Conservation (phyloP, 2,888 invertebrate species). For the Hanleya hanleyi region DNA sequence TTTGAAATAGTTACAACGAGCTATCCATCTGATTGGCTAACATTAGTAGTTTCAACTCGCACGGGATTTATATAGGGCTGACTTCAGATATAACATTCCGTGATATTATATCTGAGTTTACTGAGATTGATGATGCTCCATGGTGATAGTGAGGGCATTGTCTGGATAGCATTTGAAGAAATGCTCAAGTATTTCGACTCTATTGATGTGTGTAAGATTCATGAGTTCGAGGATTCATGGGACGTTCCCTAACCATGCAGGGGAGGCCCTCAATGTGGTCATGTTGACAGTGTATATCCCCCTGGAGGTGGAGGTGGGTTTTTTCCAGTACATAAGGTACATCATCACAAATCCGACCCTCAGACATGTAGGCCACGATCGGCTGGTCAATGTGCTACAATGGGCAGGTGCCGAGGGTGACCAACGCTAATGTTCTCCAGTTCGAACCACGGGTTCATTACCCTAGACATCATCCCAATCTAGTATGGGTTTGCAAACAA, state of each 20-base stretch:
- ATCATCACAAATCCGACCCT: background rate
- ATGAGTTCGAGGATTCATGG: slow-evolving; percentile 87
- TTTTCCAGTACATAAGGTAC: slow-evolving; percentile 82
- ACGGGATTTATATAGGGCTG: too few relatives aligned
- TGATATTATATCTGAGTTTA: too few relatives aligned
- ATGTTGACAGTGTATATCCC: slow-evolving; percentile 93
- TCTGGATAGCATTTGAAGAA: slow-evolving; percentile 98
- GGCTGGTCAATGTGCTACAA: too few relatives aligned
- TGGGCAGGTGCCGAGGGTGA: too few relatives aligned
- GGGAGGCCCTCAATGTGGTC: slow-evolving; percentile 81
- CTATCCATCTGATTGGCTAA: too few relatives aligned
- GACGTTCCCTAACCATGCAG: slow-evolving; percentile 87
- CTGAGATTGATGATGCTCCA: too few relatives aligned
- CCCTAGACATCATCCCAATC: background rate
- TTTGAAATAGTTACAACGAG: too few relatives aligned
- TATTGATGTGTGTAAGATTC: slow-evolving; percentile 97
- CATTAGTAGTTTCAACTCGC: too few relatives aligned
- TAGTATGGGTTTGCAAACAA: slow-evolving; percentile 76
- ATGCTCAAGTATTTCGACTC: slow-evolving; percentile 97
- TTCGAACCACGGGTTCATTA: background rate
- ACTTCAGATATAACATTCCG: too few relatives aligned
- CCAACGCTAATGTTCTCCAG: too few relatives aligned
- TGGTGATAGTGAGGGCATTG: slow-evolving; percentile 91
- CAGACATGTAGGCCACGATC: background rate
- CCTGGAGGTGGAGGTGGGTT: slow-evolving; percentile 95